phyloP scores from a whole-genome alignment of 2,888 invertebrate species.

The Protophormia terraenovae region DNA sequence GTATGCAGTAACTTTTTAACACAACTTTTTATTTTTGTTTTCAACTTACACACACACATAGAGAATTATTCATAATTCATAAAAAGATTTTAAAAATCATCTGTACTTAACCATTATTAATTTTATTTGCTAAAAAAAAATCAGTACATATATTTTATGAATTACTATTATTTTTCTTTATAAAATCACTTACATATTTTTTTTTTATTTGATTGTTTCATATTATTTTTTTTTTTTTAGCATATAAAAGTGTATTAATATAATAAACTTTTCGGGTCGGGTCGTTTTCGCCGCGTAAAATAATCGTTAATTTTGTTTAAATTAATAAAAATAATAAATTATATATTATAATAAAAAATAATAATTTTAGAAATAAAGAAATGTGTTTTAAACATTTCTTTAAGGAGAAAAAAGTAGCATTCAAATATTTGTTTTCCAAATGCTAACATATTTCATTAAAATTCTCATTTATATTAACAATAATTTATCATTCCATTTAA shows the following conservation, averaged over 20 bases:
- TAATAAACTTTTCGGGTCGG: slow-evolving; percentile 67
- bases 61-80: not conserved
- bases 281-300: slow-evolving; percentile 71
- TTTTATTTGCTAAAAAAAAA: not conserved
- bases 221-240: slow-evolving; percentile 4
- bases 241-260: slow-evolving; percentile 52
- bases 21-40: slow-evolving; percentile 3
- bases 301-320: slow-evolving; percentile 35
- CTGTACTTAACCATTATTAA: slow-evolving; percentile 50
- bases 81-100: slow-evolving; percentile 26
- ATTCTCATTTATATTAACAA: too few relatives aligned
- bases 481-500: too few relatives aligned
- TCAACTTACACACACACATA: not conserved
- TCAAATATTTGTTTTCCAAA: slow-evolving; percentile 68
- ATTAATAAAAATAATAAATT: not conserved
- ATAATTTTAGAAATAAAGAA: slow-evolving; percentile 69
- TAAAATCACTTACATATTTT: slow-evolving; percentile 13
- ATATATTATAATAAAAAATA: not conserved
- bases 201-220: slow-evolving; percentile 14
- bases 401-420: slow-evolving; percentile 66
- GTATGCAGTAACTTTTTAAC: slow-evolving; percentile 66
- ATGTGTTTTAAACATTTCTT: slow-evolving; percentile 66
- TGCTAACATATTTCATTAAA: too few relatives aligned
- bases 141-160: slow-evolving; percentile 27
- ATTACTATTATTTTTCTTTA: slow-evolving; percentile 30